Percentiles rank a stretch among this genome's conserved stretches.
Evolutionary conservation across 1,140 invertebrate genomes (phyloP).

Genomic region (Acyrthosiphon pisum): DNA sequence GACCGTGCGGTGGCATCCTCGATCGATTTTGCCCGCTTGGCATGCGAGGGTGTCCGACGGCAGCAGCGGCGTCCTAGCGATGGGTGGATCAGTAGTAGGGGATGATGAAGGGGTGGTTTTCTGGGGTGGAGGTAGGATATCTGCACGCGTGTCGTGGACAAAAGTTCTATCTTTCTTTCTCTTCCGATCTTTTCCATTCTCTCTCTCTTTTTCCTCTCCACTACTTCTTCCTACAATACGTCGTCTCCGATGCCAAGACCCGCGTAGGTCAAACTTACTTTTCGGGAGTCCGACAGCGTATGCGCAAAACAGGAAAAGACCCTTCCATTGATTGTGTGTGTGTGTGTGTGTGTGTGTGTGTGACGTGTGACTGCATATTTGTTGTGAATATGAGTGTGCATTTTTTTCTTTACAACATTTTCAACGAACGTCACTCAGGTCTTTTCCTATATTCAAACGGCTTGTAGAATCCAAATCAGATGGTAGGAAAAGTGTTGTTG

Average conservation of each 20-base stretch:
- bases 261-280: slow-evolving; percentile 28
- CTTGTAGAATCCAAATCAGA: not conserved
- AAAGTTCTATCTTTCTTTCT: not conserved
- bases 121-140: not conserved
- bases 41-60: slow-evolving; percentile 17
- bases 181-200: not conserved
- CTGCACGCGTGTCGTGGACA: slow-evolving; percentile 43
- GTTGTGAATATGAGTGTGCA: not conserved
- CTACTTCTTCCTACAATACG: not conserved
- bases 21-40: slow-evolving; percentile 34
- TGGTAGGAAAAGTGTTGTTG: too few relatives aligned
- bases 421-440: not conserved
- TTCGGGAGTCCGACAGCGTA: slow-evolving; percentile 6
- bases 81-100: not conserved
- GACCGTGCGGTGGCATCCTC: slow-evolving; percentile 14
- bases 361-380: not conserved
- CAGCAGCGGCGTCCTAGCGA: not conserved
- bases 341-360: not conserved
- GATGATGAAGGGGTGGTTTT: not conserved
- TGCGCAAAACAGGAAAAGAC: not conserved
- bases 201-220: not conserved
- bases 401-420: not conserved
- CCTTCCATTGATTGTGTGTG: slow-evolving; percentile 17
- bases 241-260: not conserved
- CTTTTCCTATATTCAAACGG: not conserved